Conservation (phyloP, 2,888 invertebrate genomes). For the Epinotia nisella region DNA sequence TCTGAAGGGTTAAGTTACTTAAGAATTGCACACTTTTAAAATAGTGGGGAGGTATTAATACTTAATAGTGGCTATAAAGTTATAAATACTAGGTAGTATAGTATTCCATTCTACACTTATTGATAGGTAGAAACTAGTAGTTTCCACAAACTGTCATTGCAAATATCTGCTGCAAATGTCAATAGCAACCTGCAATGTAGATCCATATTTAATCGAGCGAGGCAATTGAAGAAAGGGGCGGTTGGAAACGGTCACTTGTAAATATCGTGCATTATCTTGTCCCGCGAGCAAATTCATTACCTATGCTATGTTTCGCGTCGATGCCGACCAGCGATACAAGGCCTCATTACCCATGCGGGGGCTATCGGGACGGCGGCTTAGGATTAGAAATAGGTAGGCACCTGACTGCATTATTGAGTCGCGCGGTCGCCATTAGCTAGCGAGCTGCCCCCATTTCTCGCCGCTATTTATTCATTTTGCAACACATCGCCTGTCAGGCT, state of each 20-base stretch:
- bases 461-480: conserved; percentile 84
- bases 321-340: conserved; percentile 55
- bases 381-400: conserved; percentile 52
- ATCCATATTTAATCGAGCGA: conserved; percentile 54
- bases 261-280: conserved; percentile 80
- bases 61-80: no score
- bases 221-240: conserved; percentile 60
- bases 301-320: conserved; percentile 71
- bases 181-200: conserved; percentile 6
- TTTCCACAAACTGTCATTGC: neutral
- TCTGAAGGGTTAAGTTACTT: no score
- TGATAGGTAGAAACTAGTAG: neutral
- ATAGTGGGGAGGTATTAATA: neutral
- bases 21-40: neutral
- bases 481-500: conserved; percentile 80
- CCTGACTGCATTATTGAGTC: conserved; percentile 75
- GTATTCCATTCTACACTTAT: no score
- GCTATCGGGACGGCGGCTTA: conserved; percentile 47
- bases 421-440: conserved; percentile 72
- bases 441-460: conserved; percentile 83
- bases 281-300: conserved; percentile 70
- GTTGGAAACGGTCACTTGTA: conserved; percentile 77
- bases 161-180: conserved; percentile 17
- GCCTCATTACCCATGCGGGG: conserved; percentile 49
- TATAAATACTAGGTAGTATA: no score